phyloP scores from a whole-genome alignment of 2,113 vertebrate genomes.

The Aegithalos caudatus region DNA sequence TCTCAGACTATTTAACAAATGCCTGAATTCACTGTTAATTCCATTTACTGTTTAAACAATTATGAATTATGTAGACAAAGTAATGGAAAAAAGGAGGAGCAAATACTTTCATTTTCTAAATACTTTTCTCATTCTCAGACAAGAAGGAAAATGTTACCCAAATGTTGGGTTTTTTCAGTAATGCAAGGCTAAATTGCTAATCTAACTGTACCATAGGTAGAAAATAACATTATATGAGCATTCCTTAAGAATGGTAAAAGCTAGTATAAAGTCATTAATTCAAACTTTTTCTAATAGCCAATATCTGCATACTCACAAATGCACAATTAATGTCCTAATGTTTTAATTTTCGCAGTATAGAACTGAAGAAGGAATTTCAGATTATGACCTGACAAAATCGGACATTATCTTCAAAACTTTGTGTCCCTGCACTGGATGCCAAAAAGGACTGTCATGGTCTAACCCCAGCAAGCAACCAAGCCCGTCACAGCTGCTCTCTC shows the following conservation, averaged over 20 bases:
- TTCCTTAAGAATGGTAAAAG: not conserved
- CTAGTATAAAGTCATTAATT: not conserved
- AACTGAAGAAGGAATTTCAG: not conserved
- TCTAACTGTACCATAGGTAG: not conserved
- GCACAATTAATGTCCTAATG: not conserved
- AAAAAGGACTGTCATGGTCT: not conserved
- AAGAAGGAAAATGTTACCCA: not conserved
- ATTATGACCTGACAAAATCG: not conserved
- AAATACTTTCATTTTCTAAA: not conserved
- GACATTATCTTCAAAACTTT: not conserved
- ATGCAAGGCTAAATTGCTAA: not conserved
- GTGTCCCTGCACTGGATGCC: not conserved
- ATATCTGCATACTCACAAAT: not conserved
- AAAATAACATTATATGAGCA: not conserved
- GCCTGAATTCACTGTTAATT: not conserved
- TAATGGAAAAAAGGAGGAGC: not conserved
- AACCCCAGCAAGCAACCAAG: not conserved
- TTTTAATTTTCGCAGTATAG: not conserved
- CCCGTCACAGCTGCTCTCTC: fast-evolving
- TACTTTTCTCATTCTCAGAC: not conserved
- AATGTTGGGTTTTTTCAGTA: not conserved
- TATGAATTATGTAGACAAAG: not conserved
- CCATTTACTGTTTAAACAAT: not conserved
- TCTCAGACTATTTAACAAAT: not conserved
- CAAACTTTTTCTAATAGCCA: not conserved